These are phyloP conservation scores for Aplysia californica DNA, from an alignment of 1,140 invertebrate genomes.

Conservation along the genomic window DNA sequence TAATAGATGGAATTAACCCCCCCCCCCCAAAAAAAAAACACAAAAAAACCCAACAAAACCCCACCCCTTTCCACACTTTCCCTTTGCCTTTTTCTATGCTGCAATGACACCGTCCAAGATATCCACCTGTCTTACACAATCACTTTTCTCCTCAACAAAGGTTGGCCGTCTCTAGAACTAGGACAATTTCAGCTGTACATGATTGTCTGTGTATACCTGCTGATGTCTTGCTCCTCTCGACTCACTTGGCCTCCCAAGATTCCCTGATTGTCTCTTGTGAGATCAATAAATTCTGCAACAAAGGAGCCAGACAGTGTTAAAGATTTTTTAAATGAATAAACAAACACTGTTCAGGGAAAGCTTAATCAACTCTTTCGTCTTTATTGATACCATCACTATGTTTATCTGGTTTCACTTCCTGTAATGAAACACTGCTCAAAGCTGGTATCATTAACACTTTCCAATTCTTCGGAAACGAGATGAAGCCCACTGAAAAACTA, in stretches of 20 bases:
- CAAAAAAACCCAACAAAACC: too few relatives aligned
- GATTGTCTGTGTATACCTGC: too few relatives aligned
- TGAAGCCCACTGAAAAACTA: too few relatives aligned
- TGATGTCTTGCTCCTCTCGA: conserved; percentile 68
- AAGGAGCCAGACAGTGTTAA: background rate
- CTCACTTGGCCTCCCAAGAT: conserved; percentile 65
- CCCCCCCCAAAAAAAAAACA: too few relatives aligned
- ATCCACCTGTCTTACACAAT: too few relatives aligned
- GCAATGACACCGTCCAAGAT: too few relatives aligned
- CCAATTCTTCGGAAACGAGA: background rate
- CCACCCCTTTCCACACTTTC: too few relatives aligned
- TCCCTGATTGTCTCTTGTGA: conserved; percentile 58
- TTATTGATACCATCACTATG: background rate
- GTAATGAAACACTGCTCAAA: background rate
- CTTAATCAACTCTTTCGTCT: background rate
- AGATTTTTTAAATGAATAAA: background rate
- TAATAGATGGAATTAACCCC: too few relatives aligned
- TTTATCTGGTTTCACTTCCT: background rate
- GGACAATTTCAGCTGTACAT: too few relatives aligned
- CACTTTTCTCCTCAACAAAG: too few relatives aligned
- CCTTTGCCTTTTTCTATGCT: too few relatives aligned
- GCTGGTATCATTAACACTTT: background rate
- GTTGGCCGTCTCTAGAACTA: too few relatives aligned
- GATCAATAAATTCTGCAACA: conserved; percentile 58
- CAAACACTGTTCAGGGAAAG: background rate